Conservation (phyloP, 1,140 invertebrate genomes). For the Drusus annulatus region DNA sequence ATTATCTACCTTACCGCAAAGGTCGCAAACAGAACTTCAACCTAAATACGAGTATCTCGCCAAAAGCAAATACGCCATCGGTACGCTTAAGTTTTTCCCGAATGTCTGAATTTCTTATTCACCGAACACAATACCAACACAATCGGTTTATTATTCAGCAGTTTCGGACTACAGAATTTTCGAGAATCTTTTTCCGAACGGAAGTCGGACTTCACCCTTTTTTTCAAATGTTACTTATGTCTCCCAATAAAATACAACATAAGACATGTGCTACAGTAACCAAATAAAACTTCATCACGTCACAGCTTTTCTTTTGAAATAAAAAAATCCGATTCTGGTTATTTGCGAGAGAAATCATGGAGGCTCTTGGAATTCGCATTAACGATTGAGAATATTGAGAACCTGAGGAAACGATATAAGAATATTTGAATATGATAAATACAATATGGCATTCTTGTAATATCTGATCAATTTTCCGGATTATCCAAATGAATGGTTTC, state of each 20-base stretch:
- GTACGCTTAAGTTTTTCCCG: too few relatives aligned
- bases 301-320: slow-evolving; percentile 21
- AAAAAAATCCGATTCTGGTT: slow-evolving; percentile 13
- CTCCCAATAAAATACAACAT: slow-evolving; percentile 28
- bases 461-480: too few relatives aligned
- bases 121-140: neutral
- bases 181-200: slow-evolving; percentile 3
- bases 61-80: too few relatives aligned
- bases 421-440: slow-evolving; percentile 5
- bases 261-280: slow-evolving; percentile 17
- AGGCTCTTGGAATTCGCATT: slow-evolving; percentile 1
- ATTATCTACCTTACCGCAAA: too few relatives aligned
- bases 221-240: neutral
- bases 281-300: slow-evolving; percentile 35
- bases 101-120: too few relatives aligned
- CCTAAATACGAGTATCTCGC: too few relatives aligned
- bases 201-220: slow-evolving; percentile 12
- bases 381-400: neutral
- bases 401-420: neutral
- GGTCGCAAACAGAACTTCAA: too few relatives aligned
- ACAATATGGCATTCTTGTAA: too few relatives aligned
- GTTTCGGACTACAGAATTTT: neutral
- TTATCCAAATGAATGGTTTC: neutral
- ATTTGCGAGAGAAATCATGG: slow-evolving; percentile 10
- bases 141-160: slow-evolving; percentile 1